Percentiles rank a stretch among this genome's conserved stretches.
Conservation (phyloP, 1,140 invertebrate species). For the Drosophila pseudoobscura region DNA sequence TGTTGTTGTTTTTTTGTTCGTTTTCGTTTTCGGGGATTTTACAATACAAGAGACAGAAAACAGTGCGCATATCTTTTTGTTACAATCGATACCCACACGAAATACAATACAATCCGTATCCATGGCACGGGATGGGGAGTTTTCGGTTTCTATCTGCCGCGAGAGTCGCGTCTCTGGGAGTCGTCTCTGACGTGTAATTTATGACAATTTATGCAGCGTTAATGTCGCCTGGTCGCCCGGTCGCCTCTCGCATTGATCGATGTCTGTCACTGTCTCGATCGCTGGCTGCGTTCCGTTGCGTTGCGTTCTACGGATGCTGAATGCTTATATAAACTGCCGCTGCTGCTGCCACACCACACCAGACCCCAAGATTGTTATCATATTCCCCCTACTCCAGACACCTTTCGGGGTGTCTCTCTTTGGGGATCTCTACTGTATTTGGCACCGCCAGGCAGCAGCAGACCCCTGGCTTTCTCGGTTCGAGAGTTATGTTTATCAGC, state of each 20-base stretch:
- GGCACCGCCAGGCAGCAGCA: constrained; percentile 57
- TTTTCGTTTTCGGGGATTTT: constrained; percentile 43
- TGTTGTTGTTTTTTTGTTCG: constrained; percentile 39
- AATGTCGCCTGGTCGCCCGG: constrained; percentile 73
- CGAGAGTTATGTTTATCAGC: constrained; percentile 61
- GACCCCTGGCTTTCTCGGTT: constrained; percentile 16
- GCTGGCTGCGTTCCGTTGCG: not conserved
- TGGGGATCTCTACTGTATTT: constrained; percentile 61
- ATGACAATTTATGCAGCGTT: constrained; percentile 82
- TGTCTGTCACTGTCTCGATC: constrained; percentile 69
- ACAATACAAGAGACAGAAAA: constrained; percentile 38
- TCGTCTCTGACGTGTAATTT: constrained; percentile 65
- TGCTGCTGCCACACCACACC: constrained; percentile 15
- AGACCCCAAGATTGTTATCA: constrained; percentile 63
- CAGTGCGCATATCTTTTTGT: constrained; percentile 47
- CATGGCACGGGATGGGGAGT: no score
- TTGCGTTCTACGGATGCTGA: constrained; percentile 61
- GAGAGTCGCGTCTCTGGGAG: constrained; percentile 6
- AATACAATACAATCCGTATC: no score
- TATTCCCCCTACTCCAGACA: constrained; percentile 10
- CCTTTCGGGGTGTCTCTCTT: constrained; percentile 33
- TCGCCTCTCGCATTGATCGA: constrained; percentile 70
- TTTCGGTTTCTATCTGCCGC: constrained; percentile 29
- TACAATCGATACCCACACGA: constrained; percentile 56
- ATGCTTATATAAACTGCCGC: constrained; percentile 69